A percentile compares a stretch with the other conserved stretches of the same genome.
Evolutionary conservation across 2,113 vertebrate species (phyloP).

Genomic region (Plotosus lineatus): DNA sequence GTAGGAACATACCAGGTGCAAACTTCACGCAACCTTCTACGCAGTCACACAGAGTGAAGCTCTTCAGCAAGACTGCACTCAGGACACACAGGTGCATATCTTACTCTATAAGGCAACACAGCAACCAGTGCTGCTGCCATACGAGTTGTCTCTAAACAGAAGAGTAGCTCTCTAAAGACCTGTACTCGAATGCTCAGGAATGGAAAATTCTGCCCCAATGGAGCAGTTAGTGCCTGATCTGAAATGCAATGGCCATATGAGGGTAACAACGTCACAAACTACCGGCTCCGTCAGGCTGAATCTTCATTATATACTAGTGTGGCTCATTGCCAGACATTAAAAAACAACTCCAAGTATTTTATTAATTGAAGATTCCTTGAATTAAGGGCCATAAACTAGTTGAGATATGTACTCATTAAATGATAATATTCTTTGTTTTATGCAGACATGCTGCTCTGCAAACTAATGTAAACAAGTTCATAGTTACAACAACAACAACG

Average conservation of each 20-base stretch:
- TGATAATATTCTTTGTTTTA: neutral
- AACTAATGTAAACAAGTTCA: neutral
- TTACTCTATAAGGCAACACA: slow-evolving; percentile 58
- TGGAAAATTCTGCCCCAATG: slow-evolving; percentile 46
- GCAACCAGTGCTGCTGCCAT: slow-evolving; percentile 26
- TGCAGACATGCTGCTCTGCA: neutral
- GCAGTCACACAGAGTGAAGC: slow-evolving; percentile 17
- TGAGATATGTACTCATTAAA: neutral
- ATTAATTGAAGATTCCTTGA: neutral
- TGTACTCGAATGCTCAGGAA: slow-evolving; percentile 31
- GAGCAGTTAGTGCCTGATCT: slow-evolving; percentile 45
- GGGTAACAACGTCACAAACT: slow-evolving; percentile 26
- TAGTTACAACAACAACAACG: neutral
- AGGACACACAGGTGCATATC: slow-evolving; percentile 36
- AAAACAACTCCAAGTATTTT: neutral
- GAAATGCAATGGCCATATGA: slow-evolving; percentile 46
- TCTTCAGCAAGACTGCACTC: slow-evolving; percentile 29
- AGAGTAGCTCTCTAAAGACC: slow-evolving; percentile 43
- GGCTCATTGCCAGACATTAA: neutral
- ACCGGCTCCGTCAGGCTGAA: slow-evolving; percentile 16
- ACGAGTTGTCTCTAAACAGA: slow-evolving; percentile 51
- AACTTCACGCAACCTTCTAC: slow-evolving; percentile 35
- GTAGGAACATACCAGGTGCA: slow-evolving; percentile 25
- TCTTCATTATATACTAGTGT: neutral
- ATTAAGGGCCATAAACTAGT: neutral